Evolutionary conservation across 2,113 vertebrate genomes (phyloP), one percentile per base, ranked within the genome.

Genomic region (Hirundichthys speculiger): DNA sequence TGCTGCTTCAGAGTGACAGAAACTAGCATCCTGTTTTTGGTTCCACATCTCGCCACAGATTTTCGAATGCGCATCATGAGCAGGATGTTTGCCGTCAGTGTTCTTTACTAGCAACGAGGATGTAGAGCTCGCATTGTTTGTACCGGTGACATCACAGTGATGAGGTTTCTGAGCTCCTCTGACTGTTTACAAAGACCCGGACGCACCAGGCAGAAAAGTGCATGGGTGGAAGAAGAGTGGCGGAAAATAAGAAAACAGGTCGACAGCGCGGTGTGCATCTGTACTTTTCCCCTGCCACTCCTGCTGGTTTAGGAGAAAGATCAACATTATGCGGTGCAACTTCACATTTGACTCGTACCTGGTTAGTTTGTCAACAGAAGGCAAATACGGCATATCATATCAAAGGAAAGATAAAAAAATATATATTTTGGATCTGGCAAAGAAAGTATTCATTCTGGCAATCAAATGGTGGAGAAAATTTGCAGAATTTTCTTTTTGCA

Each of bases 1-100:
- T 88, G 81, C 58, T 39, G 64, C 73, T 83, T 72, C 81, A 80
- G 79, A 81, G 67, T 48, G 74, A 62, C 43, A 76, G 56, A 78
- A 75, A 61, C 69, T 66, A 55, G 53, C 64, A 58, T 80, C 69
- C 54, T 69, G 67, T 69, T 75, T 86, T 75, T 53, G 73, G n/a
- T n/a, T n/a, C n/a, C n/a, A n/a, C n/a, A n/a, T n/a, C n/a, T n/a
- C n/a, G n/a, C 40, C 19, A 64, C 45, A 68, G 53, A 66, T 52
- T 45, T 56, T 74, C 4, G 39, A 46, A 46, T 60, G 53, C 48
- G n/a, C 63, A 47, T 43, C 12, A 42, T 41, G 21, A 69, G 55
- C 55, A 18, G 22, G 34, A 30, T 64, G 34, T 66, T n/a, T 19
- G n/a, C 48, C 25, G 50, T 64, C 64, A 61, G 52, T 55, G 61